A percentile compares a stretch with the other conserved stretches of the same genome.
These are phyloP conservation scores for Caenorhabditis doughertyi DNA, from an alignment of 2,888 invertebrate species.

Conservation along the genomic window DNA sequence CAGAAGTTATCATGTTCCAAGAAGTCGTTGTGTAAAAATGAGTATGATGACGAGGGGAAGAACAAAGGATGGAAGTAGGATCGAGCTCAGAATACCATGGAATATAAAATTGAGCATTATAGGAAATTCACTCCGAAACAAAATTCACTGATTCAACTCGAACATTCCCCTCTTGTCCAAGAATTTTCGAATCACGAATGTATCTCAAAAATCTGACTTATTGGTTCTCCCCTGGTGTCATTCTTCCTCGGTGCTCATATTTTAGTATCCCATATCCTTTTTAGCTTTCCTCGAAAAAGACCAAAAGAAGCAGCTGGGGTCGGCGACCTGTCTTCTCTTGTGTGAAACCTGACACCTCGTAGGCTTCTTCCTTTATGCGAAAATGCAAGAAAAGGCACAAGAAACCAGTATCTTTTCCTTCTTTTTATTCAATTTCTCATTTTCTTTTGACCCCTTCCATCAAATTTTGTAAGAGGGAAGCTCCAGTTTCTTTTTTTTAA, in stretches of 20 bases:
- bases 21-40: constrained; percentile 14
- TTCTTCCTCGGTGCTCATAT: too few relatives aligned
- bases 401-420: constrained; percentile 51
- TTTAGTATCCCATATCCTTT: background rate
- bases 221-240: too few relatives aligned
- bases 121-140: too few relatives aligned
- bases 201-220: too few relatives aligned
- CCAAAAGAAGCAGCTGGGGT: constrained; percentile 6
- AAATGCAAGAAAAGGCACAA: constrained; percentile 4
- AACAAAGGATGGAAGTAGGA: background rate
- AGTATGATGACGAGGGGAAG: background rate
- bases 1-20: constrained; percentile 3
- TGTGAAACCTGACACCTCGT: constrained; percentile 48
- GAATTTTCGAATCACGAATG: too few relatives aligned
- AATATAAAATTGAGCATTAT: too few relatives aligned
- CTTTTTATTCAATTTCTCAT: constrained; percentile 37
- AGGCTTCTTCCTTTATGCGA: constrained; percentile 19
- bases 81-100: background rate
- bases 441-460: constrained; percentile 37
- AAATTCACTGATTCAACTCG: too few relatives aligned
- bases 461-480: constrained; percentile 8
- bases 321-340: constrained; percentile 28
- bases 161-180: too few relatives aligned
- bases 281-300: background rate
- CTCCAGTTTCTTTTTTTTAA: constrained; percentile 5